Conservation (phyloP, 2,113 vertebrate genomes). For the Oostethus manadensis region DNA sequence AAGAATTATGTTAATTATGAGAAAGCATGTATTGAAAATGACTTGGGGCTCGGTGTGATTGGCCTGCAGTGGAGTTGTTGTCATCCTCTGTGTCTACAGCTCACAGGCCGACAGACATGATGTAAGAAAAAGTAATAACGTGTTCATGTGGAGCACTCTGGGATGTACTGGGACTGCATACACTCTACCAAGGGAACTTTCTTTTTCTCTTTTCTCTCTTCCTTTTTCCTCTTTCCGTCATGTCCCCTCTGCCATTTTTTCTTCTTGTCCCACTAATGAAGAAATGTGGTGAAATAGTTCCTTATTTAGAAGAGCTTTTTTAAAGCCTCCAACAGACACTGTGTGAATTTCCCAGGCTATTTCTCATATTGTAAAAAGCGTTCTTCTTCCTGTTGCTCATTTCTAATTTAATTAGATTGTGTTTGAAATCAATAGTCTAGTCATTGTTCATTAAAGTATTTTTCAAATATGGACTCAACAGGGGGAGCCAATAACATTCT, state of each 20-base stretch:
- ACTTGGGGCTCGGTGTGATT: conserved; percentile 51
- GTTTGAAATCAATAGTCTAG: conserved; percentile 6
- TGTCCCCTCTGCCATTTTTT: conserved; percentile 23
- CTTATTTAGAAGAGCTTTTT: conserved; percentile 8
- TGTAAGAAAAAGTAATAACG: conserved; percentile 69
- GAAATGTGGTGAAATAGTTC: conserved; percentile 38
- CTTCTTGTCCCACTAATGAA: conserved; percentile 33
- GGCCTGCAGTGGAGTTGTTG: conserved; percentile 62
- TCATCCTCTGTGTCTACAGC: conserved; percentile 61
- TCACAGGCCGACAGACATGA: conserved; percentile 66
- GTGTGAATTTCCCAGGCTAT: not conserved
- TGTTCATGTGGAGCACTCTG: conserved; percentile 37
- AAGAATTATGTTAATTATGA: conserved; percentile 68
- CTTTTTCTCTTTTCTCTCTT: conserved; percentile 4
- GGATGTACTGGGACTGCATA: conserved; percentile 55
- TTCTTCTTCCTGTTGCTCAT: conserved; percentile 12
- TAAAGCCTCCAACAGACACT: conserved; percentile 1
- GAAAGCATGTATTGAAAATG: conserved; percentile 48
- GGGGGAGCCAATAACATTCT: conserved; percentile 93
- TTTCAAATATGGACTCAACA: conserved; percentile 50
- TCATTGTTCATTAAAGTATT: not conserved
- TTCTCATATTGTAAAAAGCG: conserved; percentile 17
- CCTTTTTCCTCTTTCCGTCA: conserved; percentile 30
- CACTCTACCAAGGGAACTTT: conserved; percentile 35
- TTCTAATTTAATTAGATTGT: conserved; percentile 14